These are phyloP conservation scores for Diorhabda carinulata DNA, from an alignment of 1,140 invertebrate species.

Conservation along the genomic window DNA sequence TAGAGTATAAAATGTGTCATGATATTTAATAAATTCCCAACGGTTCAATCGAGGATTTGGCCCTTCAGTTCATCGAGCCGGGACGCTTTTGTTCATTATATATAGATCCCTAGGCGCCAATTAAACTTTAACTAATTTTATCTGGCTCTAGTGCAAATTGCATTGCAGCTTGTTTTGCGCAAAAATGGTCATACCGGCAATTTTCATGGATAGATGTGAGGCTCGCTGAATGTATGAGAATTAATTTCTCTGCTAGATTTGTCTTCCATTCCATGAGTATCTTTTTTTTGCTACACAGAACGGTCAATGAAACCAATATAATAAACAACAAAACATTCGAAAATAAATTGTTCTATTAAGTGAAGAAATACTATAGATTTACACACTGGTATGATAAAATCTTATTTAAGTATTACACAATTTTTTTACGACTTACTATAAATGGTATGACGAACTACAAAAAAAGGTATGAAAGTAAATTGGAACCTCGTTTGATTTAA, in stretches of 20 bases:
- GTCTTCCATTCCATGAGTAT: not conserved
- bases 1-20: slow-evolving; percentile 17
- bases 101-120: slow-evolving; percentile 32
- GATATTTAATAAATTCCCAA: slow-evolving; percentile 29
- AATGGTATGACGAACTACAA: too few species aligned
- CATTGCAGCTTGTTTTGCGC: slow-evolving; percentile 16
- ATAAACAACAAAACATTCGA: too few species aligned
- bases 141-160: slow-evolving; percentile 26
- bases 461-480: too few species aligned
- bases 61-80: slow-evolving; percentile 16
- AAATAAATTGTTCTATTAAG: too few species aligned
- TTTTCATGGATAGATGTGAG: not conserved
- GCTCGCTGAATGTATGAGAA: not conserved
- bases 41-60: slow-evolving; percentile 26
- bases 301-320: too few species aligned
- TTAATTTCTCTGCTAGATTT: not conserved
- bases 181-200: slow-evolving; percentile 10
- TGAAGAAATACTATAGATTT: too few species aligned
- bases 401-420: too few species aligned
- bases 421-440: too few species aligned
- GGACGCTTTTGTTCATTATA: slow-evolving; percentile 29
- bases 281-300: not conserved
- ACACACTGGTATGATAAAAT: too few species aligned
- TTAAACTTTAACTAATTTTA: slow-evolving; percentile 40
- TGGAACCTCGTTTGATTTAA: too few species aligned